A percentile compares a stretch with the other conserved stretches of the same genome.
Evolutionary conservation across 2,797 vertebrate species (phyloP).

Genomic region (Schizothorax lantsangensis): DNA sequence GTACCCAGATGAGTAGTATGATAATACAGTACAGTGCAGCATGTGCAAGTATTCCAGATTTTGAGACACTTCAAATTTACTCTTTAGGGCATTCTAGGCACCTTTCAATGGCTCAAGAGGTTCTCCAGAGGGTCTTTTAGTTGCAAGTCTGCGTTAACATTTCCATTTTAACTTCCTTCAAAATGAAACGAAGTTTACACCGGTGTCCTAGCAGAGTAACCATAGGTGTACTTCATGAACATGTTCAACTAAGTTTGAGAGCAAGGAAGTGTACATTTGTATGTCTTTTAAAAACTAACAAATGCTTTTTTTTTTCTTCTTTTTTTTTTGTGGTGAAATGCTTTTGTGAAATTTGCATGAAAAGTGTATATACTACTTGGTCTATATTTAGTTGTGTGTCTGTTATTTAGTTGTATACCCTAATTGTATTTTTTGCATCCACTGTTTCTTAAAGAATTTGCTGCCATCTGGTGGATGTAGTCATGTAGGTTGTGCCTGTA

Average conservation of each 20-base stretch:
- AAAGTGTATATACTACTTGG: neutral
- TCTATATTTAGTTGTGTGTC: neutral
- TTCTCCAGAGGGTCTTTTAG: neutral
- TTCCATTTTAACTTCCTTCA: neutral
- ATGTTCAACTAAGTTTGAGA: neutral
- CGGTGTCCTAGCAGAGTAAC: neutral
- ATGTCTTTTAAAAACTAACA: neutral
- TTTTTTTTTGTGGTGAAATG: neutral
- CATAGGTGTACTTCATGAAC: neutral
- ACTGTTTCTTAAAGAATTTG: neutral
- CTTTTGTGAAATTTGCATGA: neutral
- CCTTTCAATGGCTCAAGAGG: neutral
- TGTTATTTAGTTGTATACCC: neutral
- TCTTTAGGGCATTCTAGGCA: neutral
- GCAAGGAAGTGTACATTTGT: neutral
- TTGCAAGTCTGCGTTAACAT: neutral
- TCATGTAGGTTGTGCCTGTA: neutral
- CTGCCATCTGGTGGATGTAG: slow-evolving; percentile 39
- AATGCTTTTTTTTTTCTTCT: neutral
- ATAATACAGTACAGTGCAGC: no score
- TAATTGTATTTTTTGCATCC: neutral
- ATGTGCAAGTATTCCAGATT: neutral
- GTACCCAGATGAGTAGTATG: neutral
- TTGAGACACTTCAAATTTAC: neutral
- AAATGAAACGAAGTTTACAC: neutral